Base-by-base conservation (phyloP, 2,113 vertebrate genomes). In the Uria lomvia region DNA sequence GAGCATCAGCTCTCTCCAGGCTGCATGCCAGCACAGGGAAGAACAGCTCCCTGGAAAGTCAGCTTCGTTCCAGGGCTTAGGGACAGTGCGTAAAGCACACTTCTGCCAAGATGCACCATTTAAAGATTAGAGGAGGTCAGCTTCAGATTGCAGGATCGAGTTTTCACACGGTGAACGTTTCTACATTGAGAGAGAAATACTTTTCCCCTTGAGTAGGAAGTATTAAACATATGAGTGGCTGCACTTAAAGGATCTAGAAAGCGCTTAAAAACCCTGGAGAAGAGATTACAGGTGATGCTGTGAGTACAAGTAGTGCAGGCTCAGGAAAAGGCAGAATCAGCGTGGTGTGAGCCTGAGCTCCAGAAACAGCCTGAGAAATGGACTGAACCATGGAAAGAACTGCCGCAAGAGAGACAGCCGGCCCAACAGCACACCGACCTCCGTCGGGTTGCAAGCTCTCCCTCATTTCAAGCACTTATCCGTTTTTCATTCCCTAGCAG, bases 1-100 rank as follows among this genome's bases (percentile, higher is more conserved):
- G 45, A 90, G 59, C 78, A 90, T 24, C 63, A 65, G 45, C 70
- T 86, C 47, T 71, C 86, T 53, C 16, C 68, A 77, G 83, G 91
- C 86, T 63, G 34, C 8, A 3, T 66, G 71, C 78, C 78, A 88
- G 71, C 1, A 6, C 67, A 90, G 47, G 90, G 71, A 86, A 67
- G 76, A 94, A 84, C 80, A 78, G 84, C 77, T 95, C 87, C 88
- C 84, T 79, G 66, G 84, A 91, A 84, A 91, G 70, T 11, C 73
- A 82, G 81, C 80, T 85, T 85, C 71, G 56, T 89, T 94, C 86
- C 56, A 65, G 66, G 43, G 60, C 55, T 78, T 52, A 87, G 82
- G 49, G 56, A 55, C 14, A 5, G 58, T 1, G 1, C 0, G 0
- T 50, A 74, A 82, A 92, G 74, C 87, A 45, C 49, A 24, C 50